Conservation (phyloP, 2,888 invertebrate species). For the Sclerodermus sp. region DNA sequence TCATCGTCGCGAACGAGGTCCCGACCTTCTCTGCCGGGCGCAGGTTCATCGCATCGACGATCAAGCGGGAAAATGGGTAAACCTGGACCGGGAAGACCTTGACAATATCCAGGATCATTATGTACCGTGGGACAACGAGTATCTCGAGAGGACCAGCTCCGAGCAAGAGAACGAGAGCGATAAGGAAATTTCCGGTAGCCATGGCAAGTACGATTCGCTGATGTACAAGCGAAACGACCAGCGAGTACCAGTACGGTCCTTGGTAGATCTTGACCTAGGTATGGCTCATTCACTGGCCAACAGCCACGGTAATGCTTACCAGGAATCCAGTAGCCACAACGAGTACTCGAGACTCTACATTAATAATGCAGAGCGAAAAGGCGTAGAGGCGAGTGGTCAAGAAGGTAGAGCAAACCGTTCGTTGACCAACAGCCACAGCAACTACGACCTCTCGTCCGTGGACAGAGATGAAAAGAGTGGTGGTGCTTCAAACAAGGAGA, state of each 20-base stretch:
- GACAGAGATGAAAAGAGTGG: slow-evolving; percentile 23
- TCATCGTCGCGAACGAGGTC: slow-evolving; percentile 6
- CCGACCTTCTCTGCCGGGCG: slow-evolving; percentile 33
- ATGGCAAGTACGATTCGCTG: slow-evolving; percentile 31
- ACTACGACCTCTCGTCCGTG: slow-evolving; percentile 25
- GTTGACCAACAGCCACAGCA: slow-evolving; percentile 39
- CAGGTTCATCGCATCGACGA: slow-evolving; percentile 21
- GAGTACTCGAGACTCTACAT: slow-evolving; percentile 26
- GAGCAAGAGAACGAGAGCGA: no score
- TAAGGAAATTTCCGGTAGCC: slow-evolving; percentile 31
- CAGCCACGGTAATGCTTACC: slow-evolving; percentile 28
- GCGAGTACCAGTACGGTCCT: background rate
- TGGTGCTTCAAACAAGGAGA: slow-evolving; percentile 12
- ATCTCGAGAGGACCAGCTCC: no score
- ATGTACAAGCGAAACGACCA: slow-evolving; percentile 17
- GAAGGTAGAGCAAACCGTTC: slow-evolving; percentile 23
- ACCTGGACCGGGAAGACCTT: slow-evolving; percentile 25
- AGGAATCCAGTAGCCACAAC: slow-evolving; percentile 28
- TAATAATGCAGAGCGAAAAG: no score
- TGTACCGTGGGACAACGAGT: no score
- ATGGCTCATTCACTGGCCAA: slow-evolving; percentile 22
- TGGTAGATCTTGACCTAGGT: background rate
- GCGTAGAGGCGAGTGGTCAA: slow-evolving; percentile 3
- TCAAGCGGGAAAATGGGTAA: slow-evolving; percentile 20
- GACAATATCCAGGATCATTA: no score